Evolutionary conservation across 2,113 vertebrate species (phyloP).

Genomic region (Pseudolaguvia tuberculata): DNA sequence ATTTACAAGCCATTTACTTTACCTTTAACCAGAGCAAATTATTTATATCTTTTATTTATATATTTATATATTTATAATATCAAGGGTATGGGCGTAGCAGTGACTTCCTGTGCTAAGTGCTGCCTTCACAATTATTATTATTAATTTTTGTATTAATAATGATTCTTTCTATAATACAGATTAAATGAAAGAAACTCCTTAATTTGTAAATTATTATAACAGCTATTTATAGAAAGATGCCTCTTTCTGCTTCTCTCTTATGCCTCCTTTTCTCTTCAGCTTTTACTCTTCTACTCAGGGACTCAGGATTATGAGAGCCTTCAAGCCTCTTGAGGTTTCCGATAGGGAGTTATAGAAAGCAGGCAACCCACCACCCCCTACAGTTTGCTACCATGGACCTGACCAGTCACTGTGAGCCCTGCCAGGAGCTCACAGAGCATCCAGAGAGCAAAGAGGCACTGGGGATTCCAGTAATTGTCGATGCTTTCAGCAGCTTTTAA

Average conservation of each 20-base stretch:
- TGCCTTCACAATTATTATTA: no score
- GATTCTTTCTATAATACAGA: no score
- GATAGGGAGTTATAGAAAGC: slow-evolving; percentile 67
- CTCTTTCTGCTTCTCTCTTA: no score
- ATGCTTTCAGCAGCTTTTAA: slow-evolving; percentile 71
- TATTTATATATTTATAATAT: no score
- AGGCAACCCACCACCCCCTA: slow-evolving; percentile 56
- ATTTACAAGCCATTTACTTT: neutral
- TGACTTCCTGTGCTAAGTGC: no score
- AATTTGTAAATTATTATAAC: slow-evolving; percentile 4
- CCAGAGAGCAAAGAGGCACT: slow-evolving; percentile 76
- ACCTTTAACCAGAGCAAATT: neutral
- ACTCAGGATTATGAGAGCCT: slow-evolving; percentile 57
- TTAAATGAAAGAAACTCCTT: no score
- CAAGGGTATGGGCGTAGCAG: no score
- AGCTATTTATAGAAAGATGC: slow-evolving; percentile 4
- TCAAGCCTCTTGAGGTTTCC: slow-evolving; percentile 62
- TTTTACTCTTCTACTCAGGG: slow-evolving; percentile 46
- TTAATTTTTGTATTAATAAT: no score
- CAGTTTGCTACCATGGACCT: slow-evolving; percentile 68
- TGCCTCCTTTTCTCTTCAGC: neutral
- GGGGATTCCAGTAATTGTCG: slow-evolving; percentile 75
- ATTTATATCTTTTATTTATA: no score
- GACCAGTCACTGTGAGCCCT: slow-evolving; percentile 62
- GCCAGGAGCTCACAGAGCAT: slow-evolving; percentile 66